A percentile compares a stretch with the other conserved stretches of the same genome.
Conservation (phyloP, 2,797 vertebrate species). For the Manis crassicaudata region DNA sequence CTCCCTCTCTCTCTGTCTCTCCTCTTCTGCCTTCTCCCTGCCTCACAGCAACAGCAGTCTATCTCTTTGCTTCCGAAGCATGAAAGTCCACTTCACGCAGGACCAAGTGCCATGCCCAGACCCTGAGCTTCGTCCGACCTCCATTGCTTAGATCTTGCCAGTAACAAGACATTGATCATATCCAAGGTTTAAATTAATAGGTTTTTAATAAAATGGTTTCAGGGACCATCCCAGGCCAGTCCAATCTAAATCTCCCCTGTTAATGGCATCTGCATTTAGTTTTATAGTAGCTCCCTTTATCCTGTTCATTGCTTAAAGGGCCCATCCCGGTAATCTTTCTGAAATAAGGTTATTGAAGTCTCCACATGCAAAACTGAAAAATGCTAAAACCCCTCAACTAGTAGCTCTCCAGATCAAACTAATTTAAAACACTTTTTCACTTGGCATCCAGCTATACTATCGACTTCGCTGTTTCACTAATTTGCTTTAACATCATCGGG, state of each 20-base stretch:
- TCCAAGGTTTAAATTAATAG: neutral
- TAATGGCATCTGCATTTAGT: neutral
- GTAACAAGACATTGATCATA: neutral
- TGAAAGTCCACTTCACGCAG: rapidly evolving
- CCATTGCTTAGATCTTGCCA: neutral
- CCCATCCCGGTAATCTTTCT: neutral
- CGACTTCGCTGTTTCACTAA: neutral
- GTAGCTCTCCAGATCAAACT: neutral
- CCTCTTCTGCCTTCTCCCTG: neutral
- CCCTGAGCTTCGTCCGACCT: neutral
- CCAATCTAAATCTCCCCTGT: neutral
- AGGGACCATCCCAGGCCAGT: too few relatives aligned
- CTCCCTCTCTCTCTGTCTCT: too few relatives aligned
- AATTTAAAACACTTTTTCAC: neutral
- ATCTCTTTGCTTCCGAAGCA: neutral
- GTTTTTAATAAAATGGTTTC: neutral
- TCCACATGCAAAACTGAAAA: neutral
- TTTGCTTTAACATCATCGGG: neutral
- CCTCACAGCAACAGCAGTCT: neutral
- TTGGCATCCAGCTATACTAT: neutral
- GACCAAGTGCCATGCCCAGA: too few relatives aligned
- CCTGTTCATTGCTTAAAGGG: neutral
- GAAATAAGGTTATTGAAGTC: neutral
- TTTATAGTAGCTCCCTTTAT: neutral
- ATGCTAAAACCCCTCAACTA: neutral